Evolutionary conservation across 2,113 vertebrate genomes (phyloP), one percentile per base, ranked within the genome.

Genomic region (Verasper variegatus): DNA sequence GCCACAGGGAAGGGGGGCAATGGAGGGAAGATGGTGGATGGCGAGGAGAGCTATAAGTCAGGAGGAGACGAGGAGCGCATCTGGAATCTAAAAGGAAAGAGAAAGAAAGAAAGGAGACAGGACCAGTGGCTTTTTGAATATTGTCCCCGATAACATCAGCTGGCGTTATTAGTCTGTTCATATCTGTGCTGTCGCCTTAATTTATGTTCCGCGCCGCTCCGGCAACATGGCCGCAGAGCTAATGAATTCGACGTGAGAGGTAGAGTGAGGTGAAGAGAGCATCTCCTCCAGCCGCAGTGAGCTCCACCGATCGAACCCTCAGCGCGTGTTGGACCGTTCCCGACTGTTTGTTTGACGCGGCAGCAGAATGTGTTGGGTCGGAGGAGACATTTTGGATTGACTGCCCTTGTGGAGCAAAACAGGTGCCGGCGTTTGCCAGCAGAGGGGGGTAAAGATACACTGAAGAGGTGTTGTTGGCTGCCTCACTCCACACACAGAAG

Each of bases 371-470:
- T 89, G 89, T 82, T 5, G 3, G 47, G 47, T 18, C 14, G 45
- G 45, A 0, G 76, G 88, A 85, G 85, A 84, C 81, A 79, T 88
- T 87, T 86, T 84, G 80, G 88, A 85, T 61, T 31, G 69, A 80
- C 31, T 31, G 31, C 31, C 31, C 31, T 7, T 7, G 31, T 31
- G 75, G 68, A 59, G 52, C 47, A 17, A 24, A 2, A 17, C 31
- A 14, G 37, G 42, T 83, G 57, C 87, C 20, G 2, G 0, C 12
- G 3, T 0, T 0, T 20, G 2, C 91, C 93, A 93, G 84, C 82
- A 93, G 93, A 92, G 91, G 88, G 91, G 74, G 83, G 82, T 93
- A 76, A 93, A 81, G 88, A 56, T 76, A 88, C 88, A 83, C 67
- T 80, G 2, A 86, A 89, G 78, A 73, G 35, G 55, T 58, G 5